Conservation (phyloP, 2,113 vertebrate genomes). For the Oceanites oceanicus region DNA sequence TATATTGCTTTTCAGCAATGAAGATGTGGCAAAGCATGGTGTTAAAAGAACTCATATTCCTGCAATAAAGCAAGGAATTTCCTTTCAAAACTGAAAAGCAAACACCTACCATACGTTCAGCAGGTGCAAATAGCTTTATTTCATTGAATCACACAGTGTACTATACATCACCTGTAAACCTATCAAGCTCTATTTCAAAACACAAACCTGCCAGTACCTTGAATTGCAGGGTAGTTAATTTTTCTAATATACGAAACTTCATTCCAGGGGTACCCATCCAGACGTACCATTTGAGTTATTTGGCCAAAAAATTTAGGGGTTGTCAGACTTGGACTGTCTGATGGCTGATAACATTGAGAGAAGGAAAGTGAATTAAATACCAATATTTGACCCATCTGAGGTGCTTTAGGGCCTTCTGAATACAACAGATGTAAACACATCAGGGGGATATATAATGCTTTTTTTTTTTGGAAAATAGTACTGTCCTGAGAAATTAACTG, state of each 20-base stretch:
- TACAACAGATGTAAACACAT: not conserved
- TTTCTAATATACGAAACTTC: not conserved
- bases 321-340: not conserved
- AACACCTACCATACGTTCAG: not conserved
- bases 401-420: not conserved
- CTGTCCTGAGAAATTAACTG: not conserved
- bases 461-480: not conserved
- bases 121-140: not conserved
- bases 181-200: not conserved
- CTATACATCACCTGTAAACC: not conserved
- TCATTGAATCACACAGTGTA: not conserved
- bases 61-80: not conserved
- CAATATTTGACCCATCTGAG: not conserved
- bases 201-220: not conserved
- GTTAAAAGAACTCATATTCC: not conserved
- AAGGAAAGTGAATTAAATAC: not conserved
- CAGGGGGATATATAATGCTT: not conserved
- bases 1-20: not conserved
- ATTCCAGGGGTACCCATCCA: not conserved
- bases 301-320: not conserved
- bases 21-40: accelerated
- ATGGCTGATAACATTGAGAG: not conserved
- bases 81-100: not conserved
- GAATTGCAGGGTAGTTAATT: not conserved
- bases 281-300: not conserved